Conservation (phyloP, 2,113 vertebrate genomes). For the Copsychus sechellarum region DNA sequence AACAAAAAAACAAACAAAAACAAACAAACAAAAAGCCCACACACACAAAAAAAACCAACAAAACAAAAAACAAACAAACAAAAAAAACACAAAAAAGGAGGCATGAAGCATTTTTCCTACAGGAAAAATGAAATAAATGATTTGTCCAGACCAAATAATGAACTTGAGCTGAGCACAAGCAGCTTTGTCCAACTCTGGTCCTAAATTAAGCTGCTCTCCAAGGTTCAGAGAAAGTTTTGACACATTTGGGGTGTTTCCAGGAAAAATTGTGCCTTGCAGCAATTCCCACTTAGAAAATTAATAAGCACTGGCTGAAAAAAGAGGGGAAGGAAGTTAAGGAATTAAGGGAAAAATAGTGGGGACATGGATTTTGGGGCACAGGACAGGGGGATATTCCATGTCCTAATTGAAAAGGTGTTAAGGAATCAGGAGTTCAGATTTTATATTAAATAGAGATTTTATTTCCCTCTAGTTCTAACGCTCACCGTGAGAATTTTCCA, state of each 20-base stretch:
- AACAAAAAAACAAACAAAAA: too few relatives aligned
- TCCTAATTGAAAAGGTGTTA: neutral
- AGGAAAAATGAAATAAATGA: neutral
- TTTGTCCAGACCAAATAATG: neutral
- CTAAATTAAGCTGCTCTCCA: neutral
- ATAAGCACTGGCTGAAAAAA: neutral
- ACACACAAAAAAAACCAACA: neutral
- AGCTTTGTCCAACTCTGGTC: neutral
- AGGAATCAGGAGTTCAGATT: neutral
- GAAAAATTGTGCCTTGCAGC: neutral
- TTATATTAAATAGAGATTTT: neutral
- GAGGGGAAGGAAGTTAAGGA: neutral
- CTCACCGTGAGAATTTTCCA: neutral
- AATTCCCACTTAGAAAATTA: neutral
- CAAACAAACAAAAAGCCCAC: neutral
- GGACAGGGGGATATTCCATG: neutral
- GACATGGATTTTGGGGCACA: accelerated
- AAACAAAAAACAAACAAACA: too few relatives aligned
- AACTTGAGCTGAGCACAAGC: neutral
- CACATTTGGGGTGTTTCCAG: conserved; percentile 20
- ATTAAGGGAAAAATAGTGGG: neutral
- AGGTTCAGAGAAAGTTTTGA: neutral
- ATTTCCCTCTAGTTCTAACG: neutral
- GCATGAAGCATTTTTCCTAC: neutral
- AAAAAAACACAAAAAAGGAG: neutral